Conservation (phyloP, 2,113 vertebrate genomes). For the Perca flavescens region DNA sequence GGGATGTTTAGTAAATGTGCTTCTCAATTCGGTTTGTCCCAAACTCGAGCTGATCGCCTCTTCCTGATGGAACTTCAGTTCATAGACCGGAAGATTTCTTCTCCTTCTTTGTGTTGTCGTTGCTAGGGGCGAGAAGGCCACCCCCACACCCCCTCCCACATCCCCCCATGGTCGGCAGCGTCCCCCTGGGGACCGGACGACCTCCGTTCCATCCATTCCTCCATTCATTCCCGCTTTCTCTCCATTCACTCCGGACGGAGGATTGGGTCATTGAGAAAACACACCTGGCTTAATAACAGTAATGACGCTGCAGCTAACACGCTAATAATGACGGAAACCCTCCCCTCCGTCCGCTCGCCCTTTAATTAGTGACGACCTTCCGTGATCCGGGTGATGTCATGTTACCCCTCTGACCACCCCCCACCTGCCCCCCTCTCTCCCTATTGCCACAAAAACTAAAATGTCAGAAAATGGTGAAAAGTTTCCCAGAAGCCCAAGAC, state of each 20-base stretch:
- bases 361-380: slow-evolving; percentile 54
- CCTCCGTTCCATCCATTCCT: slow-evolving; percentile 11
- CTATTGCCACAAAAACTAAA: neutral
- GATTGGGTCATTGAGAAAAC: slow-evolving; percentile 72
- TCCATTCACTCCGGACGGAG: slow-evolving; percentile 16
- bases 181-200: neutral
- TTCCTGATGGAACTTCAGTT: neutral
- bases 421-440: neutral
- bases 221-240: neutral
- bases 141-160: too few species aligned
- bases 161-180: neutral
- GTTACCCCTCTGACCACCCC: neutral
- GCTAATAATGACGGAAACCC: slow-evolving; percentile 60
- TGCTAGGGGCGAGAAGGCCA: slow-evolving; percentile 1
- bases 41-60: too few species aligned
- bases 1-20: too few species aligned
- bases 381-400: slow-evolving; percentile 60
- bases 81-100: neutral
- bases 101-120: slow-evolving; percentile 45
- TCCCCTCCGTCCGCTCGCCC: neutral
- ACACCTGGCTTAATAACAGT: slow-evolving; percentile 67
- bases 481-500: too few species aligned
- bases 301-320: slow-evolving; percentile 55
- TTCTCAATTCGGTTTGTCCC: too few species aligned
- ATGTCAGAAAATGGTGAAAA: too few species aligned